Percentiles rank a stretch among this genome's conserved stretches.
These are phyloP conservation scores for Sebastes itinus DNA, from an alignment of 2,797 vertebrate genomes.

Conservation along the genomic window DNA sequence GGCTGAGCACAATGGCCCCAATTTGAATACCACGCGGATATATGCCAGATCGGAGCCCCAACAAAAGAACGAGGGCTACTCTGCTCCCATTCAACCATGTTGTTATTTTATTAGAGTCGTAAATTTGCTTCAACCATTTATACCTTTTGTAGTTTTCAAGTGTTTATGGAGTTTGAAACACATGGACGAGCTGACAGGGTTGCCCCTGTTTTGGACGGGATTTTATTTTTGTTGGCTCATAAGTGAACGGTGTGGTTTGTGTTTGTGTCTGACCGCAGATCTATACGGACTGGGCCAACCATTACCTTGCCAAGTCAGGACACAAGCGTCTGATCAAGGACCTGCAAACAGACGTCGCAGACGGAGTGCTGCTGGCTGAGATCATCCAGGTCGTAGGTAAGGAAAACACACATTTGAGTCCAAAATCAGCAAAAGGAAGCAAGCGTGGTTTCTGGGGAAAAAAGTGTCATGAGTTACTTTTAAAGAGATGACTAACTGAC, in stretches of 20 bases:
- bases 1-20: constrained; percentile 83
- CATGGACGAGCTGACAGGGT: constrained; percentile 36
- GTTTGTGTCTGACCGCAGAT: constrained; percentile 84
- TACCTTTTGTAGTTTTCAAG: constrained; percentile 70
- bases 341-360: constrained; percentile 95
- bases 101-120: constrained; percentile 75
- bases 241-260: constrained; percentile 28
- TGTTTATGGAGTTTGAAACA: constrained; percentile 68
- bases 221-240: constrained; percentile 27
- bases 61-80: constrained; percentile 77
- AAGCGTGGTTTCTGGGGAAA: background rate
- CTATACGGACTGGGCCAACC: constrained; percentile 99
- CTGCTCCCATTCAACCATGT: constrained; percentile 68
- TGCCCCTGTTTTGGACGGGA: constrained; percentile 13
- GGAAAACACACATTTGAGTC: constrained; percentile 46
- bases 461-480: background rate
- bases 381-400: constrained; percentile 98
- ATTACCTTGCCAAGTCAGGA: constrained; percentile 96
- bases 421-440: background rate
- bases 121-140: constrained; percentile 64
- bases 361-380: constrained; percentile 96
- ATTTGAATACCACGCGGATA: constrained; percentile 86
- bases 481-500: background rate
- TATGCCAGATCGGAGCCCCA: constrained; percentile 74
- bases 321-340: constrained; percentile 97